Conservation (phyloP, 2,113 vertebrate genomes). For the Channa argus region DNA sequence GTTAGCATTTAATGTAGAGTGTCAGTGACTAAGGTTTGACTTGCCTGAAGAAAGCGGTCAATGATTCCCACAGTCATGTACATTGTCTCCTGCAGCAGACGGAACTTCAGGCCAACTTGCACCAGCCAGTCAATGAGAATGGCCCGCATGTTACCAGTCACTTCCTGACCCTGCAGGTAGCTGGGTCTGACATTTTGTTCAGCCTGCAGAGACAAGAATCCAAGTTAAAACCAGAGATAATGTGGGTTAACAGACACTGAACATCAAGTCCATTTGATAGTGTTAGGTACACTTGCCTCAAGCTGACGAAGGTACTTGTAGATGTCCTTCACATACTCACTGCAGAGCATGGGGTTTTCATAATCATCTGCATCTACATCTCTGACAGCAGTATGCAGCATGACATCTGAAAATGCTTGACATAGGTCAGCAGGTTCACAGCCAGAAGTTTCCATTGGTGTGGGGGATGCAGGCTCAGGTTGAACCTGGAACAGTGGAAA, state of each 20-base stretch:
- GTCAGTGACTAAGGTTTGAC: background rate
- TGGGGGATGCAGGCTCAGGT: constrained; percentile 72
- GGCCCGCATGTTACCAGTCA: constrained; percentile 88
- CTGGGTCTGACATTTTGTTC: constrained; percentile 81
- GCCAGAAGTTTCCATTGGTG: constrained; percentile 82
- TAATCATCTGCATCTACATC: constrained; percentile 85
- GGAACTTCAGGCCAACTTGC: constrained; percentile 87
- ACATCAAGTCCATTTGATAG: background rate
- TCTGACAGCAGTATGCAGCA: constrained; percentile 80
- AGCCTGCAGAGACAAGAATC: constrained; percentile 61
- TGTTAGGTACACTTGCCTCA: constrained; percentile 76
- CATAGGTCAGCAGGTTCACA: constrained; percentile 79
- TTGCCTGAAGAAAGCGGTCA: constrained; percentile 90
- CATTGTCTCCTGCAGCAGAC: constrained; percentile 89
- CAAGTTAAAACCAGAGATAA: background rate
- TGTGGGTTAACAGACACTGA: too few relatives aligned
- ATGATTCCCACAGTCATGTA: constrained; percentile 90
- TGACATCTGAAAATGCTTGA: constrained; percentile 86
- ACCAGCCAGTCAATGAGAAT: constrained; percentile 92
- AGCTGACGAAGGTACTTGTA: constrained; percentile 87
- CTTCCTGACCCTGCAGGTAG: constrained; percentile 84
- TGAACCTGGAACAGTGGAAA: constrained; percentile 44
- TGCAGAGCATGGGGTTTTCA: constrained; percentile 86
- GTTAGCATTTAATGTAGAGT: background rate
- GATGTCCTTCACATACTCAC: constrained; percentile 89